Conservation (phyloP, 1,140 invertebrate genomes). For the Solen grandis region DNA sequence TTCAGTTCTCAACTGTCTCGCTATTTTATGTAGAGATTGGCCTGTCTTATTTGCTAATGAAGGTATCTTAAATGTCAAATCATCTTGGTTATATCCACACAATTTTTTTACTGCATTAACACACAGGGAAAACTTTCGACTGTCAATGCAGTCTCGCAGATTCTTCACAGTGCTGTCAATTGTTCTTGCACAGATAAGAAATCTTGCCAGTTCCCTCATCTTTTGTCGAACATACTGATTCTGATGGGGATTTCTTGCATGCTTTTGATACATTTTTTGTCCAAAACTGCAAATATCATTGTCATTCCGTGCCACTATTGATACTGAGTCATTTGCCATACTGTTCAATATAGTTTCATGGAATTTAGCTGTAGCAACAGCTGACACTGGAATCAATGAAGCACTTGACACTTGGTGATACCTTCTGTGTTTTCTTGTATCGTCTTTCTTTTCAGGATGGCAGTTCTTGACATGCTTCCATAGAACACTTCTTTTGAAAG, state of each 20-base stretch:
- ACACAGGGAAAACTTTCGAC: background rate
- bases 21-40: background rate
- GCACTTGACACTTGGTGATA: background rate
- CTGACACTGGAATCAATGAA: background rate
- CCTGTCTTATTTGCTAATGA: background rate
- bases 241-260: background rate
- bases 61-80: background rate
- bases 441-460: background rate
- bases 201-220: background rate
- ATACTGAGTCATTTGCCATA: background rate
- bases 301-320: background rate
- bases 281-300: background rate
- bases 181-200: background rate
- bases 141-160: background rate
- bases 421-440: background rate
- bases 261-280: background rate
- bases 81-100: background rate
- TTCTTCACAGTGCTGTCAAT: background rate
- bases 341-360: background rate
- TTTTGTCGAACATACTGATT: background rate
- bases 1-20: background rate
- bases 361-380: background rate
- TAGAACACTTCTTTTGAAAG: background rate
- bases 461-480: constrained; percentile 32
- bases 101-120: background rate